Percentiles rank a stretch among this genome's conserved stretches.
phyloP scores from a whole-genome alignment of 2,888 invertebrate genomes.

The Caenorhabditis becei region DNA sequence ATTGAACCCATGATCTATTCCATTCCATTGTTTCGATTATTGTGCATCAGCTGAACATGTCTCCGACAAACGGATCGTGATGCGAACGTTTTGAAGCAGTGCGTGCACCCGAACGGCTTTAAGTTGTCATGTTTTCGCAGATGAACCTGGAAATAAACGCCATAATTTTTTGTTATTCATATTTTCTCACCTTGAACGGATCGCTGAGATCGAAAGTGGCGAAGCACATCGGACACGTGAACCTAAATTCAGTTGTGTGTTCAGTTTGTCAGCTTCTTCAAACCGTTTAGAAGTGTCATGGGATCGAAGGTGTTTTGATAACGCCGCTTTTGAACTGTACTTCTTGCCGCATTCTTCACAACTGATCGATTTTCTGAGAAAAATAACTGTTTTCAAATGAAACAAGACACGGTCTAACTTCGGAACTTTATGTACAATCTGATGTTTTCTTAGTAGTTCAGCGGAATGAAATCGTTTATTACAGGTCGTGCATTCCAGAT shows the following conservation, averaged over 20 bases:
- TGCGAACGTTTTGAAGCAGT: slow-evolving; percentile 59
- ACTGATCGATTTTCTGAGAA: slow-evolving; percentile 55
- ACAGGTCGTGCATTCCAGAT: slow-evolving; percentile 45
- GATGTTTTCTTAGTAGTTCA: slow-evolving; percentile 58
- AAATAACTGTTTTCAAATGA: slow-evolving; percentile 16
- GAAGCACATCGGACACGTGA: slow-evolving; percentile 58
- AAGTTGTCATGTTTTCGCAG: slow-evolving; percentile 59
- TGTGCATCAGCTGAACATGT: slow-evolving; percentile 53
- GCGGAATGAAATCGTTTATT: slow-evolving; percentile 37
- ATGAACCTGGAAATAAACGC: slow-evolving; percentile 29
- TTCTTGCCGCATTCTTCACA: slow-evolving; percentile 55
- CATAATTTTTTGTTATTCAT: neutral
- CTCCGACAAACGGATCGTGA: slow-evolving; percentile 60
- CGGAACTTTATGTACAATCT: slow-evolving; percentile 49
- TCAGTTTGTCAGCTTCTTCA: neutral
- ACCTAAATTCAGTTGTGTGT: slow-evolving; percentile 30
- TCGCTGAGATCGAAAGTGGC: slow-evolving; percentile 61
- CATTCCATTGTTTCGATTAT: neutral
- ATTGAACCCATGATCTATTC: slow-evolving; percentile 1
- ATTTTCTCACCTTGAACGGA: slow-evolving; percentile 59
- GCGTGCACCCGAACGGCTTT: slow-evolving; percentile 62
- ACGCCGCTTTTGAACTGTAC: slow-evolving; percentile 55
- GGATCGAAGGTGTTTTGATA: slow-evolving; percentile 48
- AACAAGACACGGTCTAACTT: slow-evolving; percentile 25
- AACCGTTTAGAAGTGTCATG: slow-evolving; percentile 50